phyloP scores from a whole-genome alignment of 1,140 invertebrate genomes.

The Anthonomus grandis region DNA sequence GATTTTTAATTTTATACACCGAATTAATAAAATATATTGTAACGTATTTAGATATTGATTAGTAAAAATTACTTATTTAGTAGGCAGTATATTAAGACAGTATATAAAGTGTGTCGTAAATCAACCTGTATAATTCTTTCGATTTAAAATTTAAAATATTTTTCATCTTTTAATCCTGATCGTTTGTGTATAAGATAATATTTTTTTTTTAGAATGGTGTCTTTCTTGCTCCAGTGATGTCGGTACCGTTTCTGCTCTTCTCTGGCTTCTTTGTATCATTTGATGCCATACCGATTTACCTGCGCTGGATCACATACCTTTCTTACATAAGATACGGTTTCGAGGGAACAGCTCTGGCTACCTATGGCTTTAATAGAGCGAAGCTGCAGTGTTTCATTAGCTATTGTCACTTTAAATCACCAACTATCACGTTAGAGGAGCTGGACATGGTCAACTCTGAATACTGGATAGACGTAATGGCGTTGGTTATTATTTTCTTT shows the following conservation, averaged over 20 bases:
- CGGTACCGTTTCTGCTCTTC: conserved; percentile 91
- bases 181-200: too few species aligned
- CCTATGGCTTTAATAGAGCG: conserved; percentile 81
- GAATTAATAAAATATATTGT: too few species aligned
- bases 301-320: conserved; percentile 93
- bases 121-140: too few species aligned
- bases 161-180: too few species aligned
- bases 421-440: conserved; percentile 86
- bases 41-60: too few species aligned
- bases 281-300: conserved; percentile 90
- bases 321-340: conserved; percentile 96
- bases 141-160: too few species aligned
- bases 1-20: too few species aligned
- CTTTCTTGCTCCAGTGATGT: conserved; percentile 92
- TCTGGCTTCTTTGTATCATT: conserved; percentile 97
- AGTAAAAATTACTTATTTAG: neutral
- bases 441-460: conserved; percentile 77
- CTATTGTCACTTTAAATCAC: conserved; percentile 88
- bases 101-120: too few species aligned
- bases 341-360: conserved; percentile 90
- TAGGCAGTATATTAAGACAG: too few species aligned
- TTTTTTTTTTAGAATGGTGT: conserved; percentile 73
- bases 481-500: conserved; percentile 83
- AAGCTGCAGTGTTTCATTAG: conserved; percentile 74
- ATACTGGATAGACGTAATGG: conserved; percentile 75